Percentiles rank a stretch among this genome's conserved stretches.
phyloP scores from a whole-genome alignment of 2,888 invertebrate genomes.

The Heliconius cydno region DNA sequence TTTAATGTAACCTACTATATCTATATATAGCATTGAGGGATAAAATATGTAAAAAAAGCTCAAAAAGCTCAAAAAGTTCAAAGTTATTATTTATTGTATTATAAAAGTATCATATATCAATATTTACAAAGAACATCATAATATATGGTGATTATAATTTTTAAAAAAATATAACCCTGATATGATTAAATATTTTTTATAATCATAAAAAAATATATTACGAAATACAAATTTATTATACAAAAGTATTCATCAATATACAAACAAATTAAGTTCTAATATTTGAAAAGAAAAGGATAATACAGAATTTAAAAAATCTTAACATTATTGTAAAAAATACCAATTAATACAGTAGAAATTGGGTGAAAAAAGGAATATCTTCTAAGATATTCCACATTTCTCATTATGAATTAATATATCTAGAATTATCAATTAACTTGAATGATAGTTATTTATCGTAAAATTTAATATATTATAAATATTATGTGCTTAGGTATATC shows the following conservation, averaged over 20 bases:
- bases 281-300: too few relatives aligned
- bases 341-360: neutral
- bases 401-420: neutral
- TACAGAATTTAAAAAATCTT: neutral
- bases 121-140: constrained; percentile 32
- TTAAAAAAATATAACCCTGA: constrained; percentile 5
- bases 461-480: neutral
- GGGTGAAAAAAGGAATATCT: neutral
- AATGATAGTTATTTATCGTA: neutral
- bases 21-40: neutral
- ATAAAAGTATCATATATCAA: constrained; percentile 9
- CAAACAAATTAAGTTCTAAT: neutral
- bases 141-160: neutral
- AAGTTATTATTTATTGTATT: constrained; percentile 35
- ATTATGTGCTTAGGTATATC: neutral
- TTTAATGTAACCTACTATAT: too few relatives aligned
- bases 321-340: neutral
- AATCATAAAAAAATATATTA: neutral
- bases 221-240: neutral
- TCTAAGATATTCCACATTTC: neutral
- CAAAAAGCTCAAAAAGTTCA: neutral
- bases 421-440: too few relatives aligned
- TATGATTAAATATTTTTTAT: neutral
- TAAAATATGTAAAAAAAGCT: neutral
- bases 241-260: neutral